phyloP scores from a whole-genome alignment of 1,140 invertebrate genomes.

The Armadillidium nasatum region DNA sequence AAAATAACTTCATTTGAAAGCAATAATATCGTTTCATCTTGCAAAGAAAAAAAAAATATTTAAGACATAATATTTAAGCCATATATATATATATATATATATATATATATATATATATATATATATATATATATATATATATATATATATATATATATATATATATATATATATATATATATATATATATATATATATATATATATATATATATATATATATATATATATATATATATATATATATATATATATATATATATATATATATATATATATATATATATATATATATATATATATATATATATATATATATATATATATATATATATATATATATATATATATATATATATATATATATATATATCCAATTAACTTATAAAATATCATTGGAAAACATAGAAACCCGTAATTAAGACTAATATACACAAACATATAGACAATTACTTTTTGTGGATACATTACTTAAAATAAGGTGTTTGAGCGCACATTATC shows the following conservation, averaged over 20 bases:
- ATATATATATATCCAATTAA: neutral
- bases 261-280: slow-evolving; percentile 4
- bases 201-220: neutral
- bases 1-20: no score
- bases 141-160: slow-evolving; percentile 2
- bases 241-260: neutral
- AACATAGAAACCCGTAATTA: neutral
- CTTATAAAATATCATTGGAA: neutral
- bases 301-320: slow-evolving; percentile 6
- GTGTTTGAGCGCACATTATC: no score
- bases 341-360: slow-evolving; percentile 4
- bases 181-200: neutral
- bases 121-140: slow-evolving; percentile 7
- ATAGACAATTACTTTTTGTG: no score
- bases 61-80: no score
- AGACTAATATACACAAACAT: neutral
- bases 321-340: slow-evolving; percentile 2
- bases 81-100: neutral
- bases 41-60: no score
- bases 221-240: neutral
- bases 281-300: neutral
- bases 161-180: neutral
- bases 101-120: no score
- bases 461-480: no score
- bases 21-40: no score